Percentiles rank a stretch among this genome's conserved stretches.
phyloP scores from a whole-genome alignment of 1,140 invertebrate genomes.

The Andrena cerasifolii region DNA sequence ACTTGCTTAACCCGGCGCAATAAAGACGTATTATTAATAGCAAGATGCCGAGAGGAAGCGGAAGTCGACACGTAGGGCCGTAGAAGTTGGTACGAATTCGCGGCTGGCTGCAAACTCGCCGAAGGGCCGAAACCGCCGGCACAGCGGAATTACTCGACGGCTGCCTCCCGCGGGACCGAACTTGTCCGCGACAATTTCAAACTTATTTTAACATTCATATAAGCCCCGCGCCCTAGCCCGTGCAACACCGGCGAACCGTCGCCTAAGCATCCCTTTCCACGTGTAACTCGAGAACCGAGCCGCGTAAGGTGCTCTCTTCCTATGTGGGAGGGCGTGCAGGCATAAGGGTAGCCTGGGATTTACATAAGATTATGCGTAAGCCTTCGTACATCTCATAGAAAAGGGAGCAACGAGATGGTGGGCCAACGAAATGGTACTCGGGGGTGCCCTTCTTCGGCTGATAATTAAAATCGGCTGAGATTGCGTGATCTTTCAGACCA shows the following conservation, averaged over 20 bases:
- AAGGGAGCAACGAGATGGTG: constrained; percentile 69
- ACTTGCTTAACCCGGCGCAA: not conserved
- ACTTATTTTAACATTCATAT: constrained; percentile 83
- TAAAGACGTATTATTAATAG: constrained; percentile 2
- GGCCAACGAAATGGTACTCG: constrained; percentile 66
- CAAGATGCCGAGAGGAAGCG: constrained; percentile 13
- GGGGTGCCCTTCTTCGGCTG: constrained; percentile 71
- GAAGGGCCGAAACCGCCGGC: constrained; percentile 79
- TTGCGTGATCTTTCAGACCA: constrained; percentile 34
- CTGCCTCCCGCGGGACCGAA: constrained; percentile 78
- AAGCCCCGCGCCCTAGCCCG: constrained; percentile 73
- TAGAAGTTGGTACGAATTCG: constrained; percentile 61
- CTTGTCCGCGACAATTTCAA: constrained; percentile 83
- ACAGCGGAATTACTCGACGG: constrained; percentile 81
- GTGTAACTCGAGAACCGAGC: constrained; percentile 72
- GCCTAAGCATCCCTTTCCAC: constrained; percentile 63
- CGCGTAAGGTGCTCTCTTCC: constrained; percentile 50
- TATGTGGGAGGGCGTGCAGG: constrained; percentile 65
- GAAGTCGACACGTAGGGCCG: constrained; percentile 39
- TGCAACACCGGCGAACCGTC: constrained; percentile 49
- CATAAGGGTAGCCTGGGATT: constrained; percentile 76
- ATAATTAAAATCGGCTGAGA: constrained; percentile 75
- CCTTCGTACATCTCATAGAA: constrained; percentile 58
- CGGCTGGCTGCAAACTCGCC: constrained; percentile 66
- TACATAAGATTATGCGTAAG: constrained; percentile 79